These are phyloP conservation scores for Equus quagga DNA, from an alignment of 2,113 vertebrate species.

Conservation along the genomic window DNA sequence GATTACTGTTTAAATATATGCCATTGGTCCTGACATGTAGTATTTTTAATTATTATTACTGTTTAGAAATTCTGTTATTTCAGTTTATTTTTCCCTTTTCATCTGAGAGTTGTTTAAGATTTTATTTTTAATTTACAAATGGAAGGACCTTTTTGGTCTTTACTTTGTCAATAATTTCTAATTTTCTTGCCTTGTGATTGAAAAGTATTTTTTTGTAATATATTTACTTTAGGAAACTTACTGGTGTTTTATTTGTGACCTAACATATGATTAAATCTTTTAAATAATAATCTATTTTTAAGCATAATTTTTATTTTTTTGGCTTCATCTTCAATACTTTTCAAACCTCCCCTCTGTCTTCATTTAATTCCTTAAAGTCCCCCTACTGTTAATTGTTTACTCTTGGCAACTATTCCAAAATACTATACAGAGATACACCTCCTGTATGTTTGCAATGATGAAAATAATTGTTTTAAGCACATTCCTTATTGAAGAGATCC, in stretches of 20 bases:
- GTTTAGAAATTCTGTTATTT: not conserved
- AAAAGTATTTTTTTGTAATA: not conserved
- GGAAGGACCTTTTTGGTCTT: not conserved
- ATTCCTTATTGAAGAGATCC: not conserved
- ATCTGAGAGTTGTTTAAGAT: not conserved
- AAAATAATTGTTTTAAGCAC: not conserved
- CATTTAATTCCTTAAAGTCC: not conserved
- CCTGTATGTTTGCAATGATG: not conserved
- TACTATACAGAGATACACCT: not conserved
- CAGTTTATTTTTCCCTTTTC: not conserved
- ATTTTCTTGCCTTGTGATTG: not conserved
- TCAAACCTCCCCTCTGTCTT: not conserved
- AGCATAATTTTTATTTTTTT: not conserved
- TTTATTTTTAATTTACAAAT: conserved; percentile 15
- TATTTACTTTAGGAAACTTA: not conserved
- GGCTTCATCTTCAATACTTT: not conserved
- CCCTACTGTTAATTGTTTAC: not conserved
- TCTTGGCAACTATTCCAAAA: not conserved
- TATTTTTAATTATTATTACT: not conserved
- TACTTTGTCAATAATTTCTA: not conserved
- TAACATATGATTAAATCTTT: not conserved
- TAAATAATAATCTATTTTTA: not conserved
- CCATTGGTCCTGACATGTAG: not conserved
- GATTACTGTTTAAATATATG: not conserved
- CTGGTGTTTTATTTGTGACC: not conserved